Base-by-base conservation (phyloP, 1,140 invertebrate genomes). In the Ganaspis sp. region DNA sequence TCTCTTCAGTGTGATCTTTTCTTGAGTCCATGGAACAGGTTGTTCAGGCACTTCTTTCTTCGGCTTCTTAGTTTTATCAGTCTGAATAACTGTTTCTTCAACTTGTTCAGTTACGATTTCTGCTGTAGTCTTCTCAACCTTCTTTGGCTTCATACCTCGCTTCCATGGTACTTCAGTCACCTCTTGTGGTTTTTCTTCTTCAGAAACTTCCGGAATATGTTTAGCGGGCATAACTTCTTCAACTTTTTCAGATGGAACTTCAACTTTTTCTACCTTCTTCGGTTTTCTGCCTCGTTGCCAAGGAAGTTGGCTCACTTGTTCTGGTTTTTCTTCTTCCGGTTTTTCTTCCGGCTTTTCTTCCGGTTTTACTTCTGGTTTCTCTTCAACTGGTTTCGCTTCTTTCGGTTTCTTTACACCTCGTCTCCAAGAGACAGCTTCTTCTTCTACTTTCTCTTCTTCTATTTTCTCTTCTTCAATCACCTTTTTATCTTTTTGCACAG, bases 11-110 rank as follows among this genome's bases (percentile, higher is more conserved):
- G 77, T 85, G 9, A 90, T 72, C 69, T 79, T 84, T 77, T 91
- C 88, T 77, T 91, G 74, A 0, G 85, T 89, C 89, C 88, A 89
- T 9, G 90, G 84, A 29, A 83, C 84, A 4, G 72, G 12, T 71
- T 83, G 69, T 69, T 74, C 73, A 17, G 74, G 45, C n/a, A n/a
- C n/a, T n/a, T 45, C 12, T 45, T 15, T 34, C 29, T 34, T 15
- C 4, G 42, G n/a, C n/a, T n/a, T n/a, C n/a, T n/a, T n/a, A n/a
- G 12, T 45, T 45, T 15, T 54, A 37, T 15, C n/a, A n/a, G n/a
- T n/a, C n/a, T 15, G 11, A 45, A 45, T 12, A 15, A 9, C 1
- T 40, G 38, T 40, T 12, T 45, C 12, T 45, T 45, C 42, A 45
- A 17, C 21, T 73, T 90, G 85, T 75, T 90, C 85, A 73, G 83